Percentiles rank a stretch among this genome's conserved stretches.
These are phyloP conservation scores for Campylorhamphus procurvoides DNA, from an alignment of 2,113 vertebrate species.

Conservation along the genomic window DNA sequence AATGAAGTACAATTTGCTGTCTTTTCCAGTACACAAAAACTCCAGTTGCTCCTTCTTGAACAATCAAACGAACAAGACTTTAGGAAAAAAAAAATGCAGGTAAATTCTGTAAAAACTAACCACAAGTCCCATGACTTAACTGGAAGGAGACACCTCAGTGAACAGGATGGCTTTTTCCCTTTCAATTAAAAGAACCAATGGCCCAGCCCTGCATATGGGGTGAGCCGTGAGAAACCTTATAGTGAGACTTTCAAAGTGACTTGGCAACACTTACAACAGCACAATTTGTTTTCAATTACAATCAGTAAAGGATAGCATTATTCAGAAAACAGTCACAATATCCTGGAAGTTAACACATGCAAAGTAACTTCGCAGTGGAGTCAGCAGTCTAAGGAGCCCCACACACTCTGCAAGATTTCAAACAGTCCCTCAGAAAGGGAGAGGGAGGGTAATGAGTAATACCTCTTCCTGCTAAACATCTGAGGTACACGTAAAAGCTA, in stretches of 20 bases:
- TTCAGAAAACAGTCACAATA: constrained; percentile 32
- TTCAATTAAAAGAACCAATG: not conserved
- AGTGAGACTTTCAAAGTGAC: constrained; percentile 25
- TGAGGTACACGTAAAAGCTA: constrained; percentile 15
- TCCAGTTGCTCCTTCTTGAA: not conserved
- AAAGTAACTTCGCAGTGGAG: constrained; percentile 22
- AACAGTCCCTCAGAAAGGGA: constrained; percentile 10
- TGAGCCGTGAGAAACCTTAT: not conserved
- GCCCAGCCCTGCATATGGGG: accelerated
- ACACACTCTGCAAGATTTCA: not conserved
- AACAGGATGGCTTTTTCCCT: not conserved
- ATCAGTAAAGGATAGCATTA: not conserved
- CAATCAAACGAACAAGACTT: not conserved
- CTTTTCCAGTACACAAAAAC: not conserved
- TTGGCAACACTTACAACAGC: not conserved
- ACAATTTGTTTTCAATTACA: not conserved
- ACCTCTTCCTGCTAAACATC: constrained; percentile 43
- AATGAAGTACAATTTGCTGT: accelerated
- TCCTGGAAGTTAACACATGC: constrained; percentile 3
- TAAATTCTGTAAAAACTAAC: not conserved
- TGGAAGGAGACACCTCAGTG: not conserved
- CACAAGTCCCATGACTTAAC: not conserved
- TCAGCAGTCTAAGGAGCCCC: constrained; percentile 25
- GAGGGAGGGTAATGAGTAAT: not conserved
- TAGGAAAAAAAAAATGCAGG: not conserved